A percentile compares a stretch with the other conserved stretches of the same genome.
Evolutionary conservation across 2,888 invertebrate genomes (phyloP).

Genomic region (Tenthredo mesomela): DNA sequence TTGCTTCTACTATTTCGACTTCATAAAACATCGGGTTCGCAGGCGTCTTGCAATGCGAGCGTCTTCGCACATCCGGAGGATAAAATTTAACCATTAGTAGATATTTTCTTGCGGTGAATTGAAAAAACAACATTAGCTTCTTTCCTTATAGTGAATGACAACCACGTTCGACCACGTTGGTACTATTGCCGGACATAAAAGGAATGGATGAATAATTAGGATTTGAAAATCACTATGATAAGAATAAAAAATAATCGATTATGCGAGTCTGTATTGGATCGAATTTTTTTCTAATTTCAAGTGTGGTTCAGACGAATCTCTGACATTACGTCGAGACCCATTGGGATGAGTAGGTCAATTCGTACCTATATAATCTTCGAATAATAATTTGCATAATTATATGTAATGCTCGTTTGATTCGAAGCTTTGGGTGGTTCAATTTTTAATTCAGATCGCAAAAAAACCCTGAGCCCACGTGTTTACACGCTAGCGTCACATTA

Average conservation of each 20-base stretch:
- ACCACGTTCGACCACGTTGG: too few species aligned
- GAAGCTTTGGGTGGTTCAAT: not conserved
- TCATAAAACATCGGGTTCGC: not conserved
- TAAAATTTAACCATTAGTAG: not conserved
- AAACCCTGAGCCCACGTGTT: not conserved
- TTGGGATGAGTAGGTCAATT: not conserved
- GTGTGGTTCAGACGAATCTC: too few species aligned
- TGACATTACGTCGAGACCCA: too few species aligned
- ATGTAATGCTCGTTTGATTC: not conserved
- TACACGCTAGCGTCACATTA: not conserved
- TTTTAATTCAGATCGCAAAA: constrained; percentile 2
- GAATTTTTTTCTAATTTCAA: too few species aligned
- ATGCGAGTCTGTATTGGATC: too few species aligned
- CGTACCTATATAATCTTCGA: not conserved
- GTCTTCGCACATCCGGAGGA: constrained; percentile 10
- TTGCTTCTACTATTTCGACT: not conserved
- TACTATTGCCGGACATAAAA: not conserved
- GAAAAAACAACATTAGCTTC: constrained; percentile 1
- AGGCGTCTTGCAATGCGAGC: not conserved
- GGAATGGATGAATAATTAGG: not conserved
- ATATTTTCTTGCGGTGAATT: constrained; percentile 20
- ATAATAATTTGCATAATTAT: constrained; percentile 4
- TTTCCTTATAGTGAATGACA: not conserved
- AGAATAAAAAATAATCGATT: not conserved
- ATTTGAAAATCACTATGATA: not conserved